Evolutionary conservation across 2,113 vertebrate species (phyloP).

Genomic region (Canis aureus): DNA sequence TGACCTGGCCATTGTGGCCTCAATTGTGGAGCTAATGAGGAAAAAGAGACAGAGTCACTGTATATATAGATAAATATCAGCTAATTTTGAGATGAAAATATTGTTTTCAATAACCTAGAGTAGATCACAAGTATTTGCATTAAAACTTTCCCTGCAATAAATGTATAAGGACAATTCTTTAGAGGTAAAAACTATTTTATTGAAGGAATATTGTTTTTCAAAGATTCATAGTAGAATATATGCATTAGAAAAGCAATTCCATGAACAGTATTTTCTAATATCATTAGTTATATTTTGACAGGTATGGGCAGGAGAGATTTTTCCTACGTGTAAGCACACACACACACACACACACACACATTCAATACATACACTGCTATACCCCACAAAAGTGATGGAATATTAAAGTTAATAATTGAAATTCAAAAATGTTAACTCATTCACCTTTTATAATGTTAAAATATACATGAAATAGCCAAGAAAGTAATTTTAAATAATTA

Average conservation of each 20-base stretch:
- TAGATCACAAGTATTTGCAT: background rate
- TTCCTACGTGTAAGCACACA: background rate
- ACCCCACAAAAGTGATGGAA: background rate
- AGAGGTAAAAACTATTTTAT: background rate
- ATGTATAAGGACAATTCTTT: background rate
- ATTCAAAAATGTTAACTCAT: constrained; percentile 54
- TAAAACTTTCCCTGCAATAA: background rate
- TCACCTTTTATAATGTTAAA: constrained; percentile 59
- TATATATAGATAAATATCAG: background rate
- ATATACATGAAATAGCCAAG: constrained; percentile 61
- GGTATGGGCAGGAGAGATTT: background rate
- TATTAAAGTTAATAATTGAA: constrained; percentile 2
- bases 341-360: background rate
- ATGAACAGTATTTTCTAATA: background rate
- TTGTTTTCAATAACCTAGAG: background rate
- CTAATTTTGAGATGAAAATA: constrained; percentile 2
- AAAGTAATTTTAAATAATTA: constrained; percentile 74
- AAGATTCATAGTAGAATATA: background rate
- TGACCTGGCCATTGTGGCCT: background rate
- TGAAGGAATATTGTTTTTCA: background rate
- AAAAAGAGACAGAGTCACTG: background rate
- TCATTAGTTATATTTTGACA: background rate
- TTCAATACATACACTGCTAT: background rate
- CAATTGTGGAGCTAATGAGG: background rate
- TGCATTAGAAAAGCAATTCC: background rate